Evolutionary conservation across 2,888 invertebrate species (phyloP), one percentile per base, ranked within the genome.

Genomic region (Limenitis camilla): DNA sequence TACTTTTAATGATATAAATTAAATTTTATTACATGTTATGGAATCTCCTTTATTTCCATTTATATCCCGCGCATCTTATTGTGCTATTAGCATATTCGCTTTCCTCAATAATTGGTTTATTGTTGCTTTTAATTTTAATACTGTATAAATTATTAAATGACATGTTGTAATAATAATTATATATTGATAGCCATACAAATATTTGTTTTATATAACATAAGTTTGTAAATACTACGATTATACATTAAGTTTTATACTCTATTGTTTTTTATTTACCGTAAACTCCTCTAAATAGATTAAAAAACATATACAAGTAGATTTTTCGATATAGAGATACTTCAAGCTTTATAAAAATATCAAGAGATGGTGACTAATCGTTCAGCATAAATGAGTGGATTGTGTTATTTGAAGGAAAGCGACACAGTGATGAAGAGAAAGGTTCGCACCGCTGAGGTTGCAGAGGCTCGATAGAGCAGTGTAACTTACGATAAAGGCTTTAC

Each of bases 141-240:
- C 74, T 80, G 71, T 86, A 80, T 86, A 86, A 82, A 86, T 81
- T 82, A 82, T 81, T 83, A 56, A 82, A 83, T 82, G 82, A 86
- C 82, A 82, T 81, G 79, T 84, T 84, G 80, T 82, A 79, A 80
- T 81, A 78, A 78, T 83, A 82, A 85, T 80, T 83, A 83, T 82
- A 81, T 82, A 81, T 80, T 81, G 72, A 83, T 86, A 87, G 82
- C 86, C 85, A 86, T 87, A 84, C 75, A 81, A 82, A 80, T 81
- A 86, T 81, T 86, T 87, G 86, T 86, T 86, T 87, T 86, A 82
- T 85, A 84, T 86, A 85, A 81, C 63, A 67, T 86, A 87, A 82
- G 83, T 78, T 77, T 87, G 87, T 87, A 87, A 86, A 87, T 87
- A 87, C 78, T 80, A 84, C 79, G 79, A 87, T 85, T 87, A 86